Percentiles rank a stretch among this genome's conserved stretches.
Conservation (phyloP, 2,888 invertebrate species). For the Scaptomyza reducta region DNA sequence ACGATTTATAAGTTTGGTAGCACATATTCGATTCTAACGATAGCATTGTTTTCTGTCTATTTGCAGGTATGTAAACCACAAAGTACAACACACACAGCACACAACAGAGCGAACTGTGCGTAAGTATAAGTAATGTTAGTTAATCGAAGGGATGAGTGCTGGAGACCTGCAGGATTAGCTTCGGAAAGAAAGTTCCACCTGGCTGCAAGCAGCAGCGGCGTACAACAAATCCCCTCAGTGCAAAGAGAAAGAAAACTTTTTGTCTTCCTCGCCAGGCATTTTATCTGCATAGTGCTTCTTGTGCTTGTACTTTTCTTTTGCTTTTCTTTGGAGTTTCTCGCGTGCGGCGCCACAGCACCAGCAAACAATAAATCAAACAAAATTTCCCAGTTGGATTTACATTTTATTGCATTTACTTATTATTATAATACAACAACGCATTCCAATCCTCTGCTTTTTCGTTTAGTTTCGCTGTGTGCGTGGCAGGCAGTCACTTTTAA, state of each 20-base stretch:
- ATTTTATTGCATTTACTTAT: slow-evolving; percentile 80
- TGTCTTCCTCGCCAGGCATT: slow-evolving; percentile 33
- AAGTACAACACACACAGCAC: slow-evolving; percentile 1
- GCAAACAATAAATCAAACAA: slow-evolving; percentile 77
- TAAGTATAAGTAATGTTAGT: slow-evolving; percentile 36
- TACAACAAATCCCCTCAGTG: slow-evolving; percentile 39
- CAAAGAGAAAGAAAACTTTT: slow-evolving; percentile 56
- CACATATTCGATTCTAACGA: slow-evolving; percentile 19
- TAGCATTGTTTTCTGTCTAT: slow-evolving; percentile 34
- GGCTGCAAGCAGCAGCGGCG: slow-evolving; percentile 8
- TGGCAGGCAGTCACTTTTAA: slow-evolving; percentile 43
- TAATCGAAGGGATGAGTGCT: neutral
- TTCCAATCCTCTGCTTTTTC: slow-evolving; percentile 14
- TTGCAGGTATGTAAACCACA: slow-evolving; percentile 43
- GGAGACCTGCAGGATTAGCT: slow-evolving; percentile 20
- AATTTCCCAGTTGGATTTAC: slow-evolving; percentile 81
- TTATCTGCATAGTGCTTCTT: slow-evolving; percentile 69
- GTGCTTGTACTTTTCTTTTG: slow-evolving; percentile 15
- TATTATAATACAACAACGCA: slow-evolving; percentile 67
- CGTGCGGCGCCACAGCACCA: slow-evolving; percentile 9
- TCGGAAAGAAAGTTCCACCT: slow-evolving; percentile 31
- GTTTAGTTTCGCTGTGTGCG: slow-evolving; percentile 40
- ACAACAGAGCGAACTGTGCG: slow-evolving; percentile 4
- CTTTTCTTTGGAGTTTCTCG: slow-evolving; percentile 11
- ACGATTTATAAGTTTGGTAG: slow-evolving; percentile 20